phyloP scores from a whole-genome alignment of 2,113 vertebrate species.

The Sialia sialis region DNA sequence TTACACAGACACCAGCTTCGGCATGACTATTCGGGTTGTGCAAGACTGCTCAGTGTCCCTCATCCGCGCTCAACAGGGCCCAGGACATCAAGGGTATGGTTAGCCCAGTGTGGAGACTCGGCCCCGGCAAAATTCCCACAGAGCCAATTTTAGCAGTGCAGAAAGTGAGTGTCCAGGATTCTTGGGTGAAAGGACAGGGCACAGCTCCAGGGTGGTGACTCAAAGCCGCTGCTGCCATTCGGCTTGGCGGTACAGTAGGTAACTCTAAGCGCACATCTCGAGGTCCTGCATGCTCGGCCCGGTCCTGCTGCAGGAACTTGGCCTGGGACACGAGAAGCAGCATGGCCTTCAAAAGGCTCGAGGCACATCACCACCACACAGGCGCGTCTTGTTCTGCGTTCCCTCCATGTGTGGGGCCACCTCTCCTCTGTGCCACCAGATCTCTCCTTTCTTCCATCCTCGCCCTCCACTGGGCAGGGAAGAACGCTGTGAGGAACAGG shows the following conservation, averaged over 20 bases:
- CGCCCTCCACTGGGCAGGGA: neutral
- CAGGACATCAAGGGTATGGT: neutral
- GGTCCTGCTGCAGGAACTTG: neutral
- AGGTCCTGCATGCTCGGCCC: neutral
- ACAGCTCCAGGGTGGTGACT: neutral
- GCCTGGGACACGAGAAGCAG: neutral
- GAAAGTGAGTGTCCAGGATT: neutral
- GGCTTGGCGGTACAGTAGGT: neutral
- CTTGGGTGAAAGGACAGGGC: neutral
- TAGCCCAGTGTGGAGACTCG: neutral
- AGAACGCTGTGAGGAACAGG: neutral
- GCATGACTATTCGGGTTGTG: neutral
- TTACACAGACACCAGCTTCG: neutral
- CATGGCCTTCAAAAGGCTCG: neutral
- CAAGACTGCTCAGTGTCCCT: neutral
- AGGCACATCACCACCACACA: neutral
- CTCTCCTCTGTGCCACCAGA: neutral
- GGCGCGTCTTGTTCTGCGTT: neutral
- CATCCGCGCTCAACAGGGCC: rapidly evolving
- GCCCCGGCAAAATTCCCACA: neutral
- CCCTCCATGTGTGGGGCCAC: rapidly evolving
- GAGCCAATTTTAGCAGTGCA: neutral
- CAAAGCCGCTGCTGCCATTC: neutral
- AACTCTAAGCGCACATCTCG: neutral
- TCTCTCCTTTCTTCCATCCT: neutral